phyloP scores from a whole-genome alignment of 2,888 invertebrate species.

The Mechanitis messenoides region DNA sequence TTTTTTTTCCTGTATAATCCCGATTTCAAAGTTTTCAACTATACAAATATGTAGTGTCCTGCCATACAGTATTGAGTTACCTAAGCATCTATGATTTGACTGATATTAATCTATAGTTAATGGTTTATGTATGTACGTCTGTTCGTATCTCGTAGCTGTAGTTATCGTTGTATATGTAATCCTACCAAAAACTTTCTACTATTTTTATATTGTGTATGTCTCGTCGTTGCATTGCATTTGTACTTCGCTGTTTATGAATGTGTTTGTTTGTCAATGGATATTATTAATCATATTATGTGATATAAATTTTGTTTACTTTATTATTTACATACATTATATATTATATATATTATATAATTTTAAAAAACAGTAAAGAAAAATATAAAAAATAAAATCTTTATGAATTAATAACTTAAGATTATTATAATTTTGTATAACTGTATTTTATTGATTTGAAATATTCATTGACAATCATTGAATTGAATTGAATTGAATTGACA shows the following conservation, averaged over 20 bases:
- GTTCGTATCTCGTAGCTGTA: slow-evolving; percentile 44
- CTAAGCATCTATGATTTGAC: slow-evolving; percentile 54
- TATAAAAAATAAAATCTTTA: background rate
- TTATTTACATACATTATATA: too few relatives aligned
- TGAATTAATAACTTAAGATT: background rate
- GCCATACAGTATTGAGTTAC: slow-evolving; percentile 41
- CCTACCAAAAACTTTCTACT: slow-evolving; percentile 61
- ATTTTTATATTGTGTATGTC: slow-evolving; percentile 50
- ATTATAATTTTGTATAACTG: background rate
- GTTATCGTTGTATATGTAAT: slow-evolving; percentile 37
- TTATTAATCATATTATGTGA: background rate
- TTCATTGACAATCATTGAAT: slow-evolving; percentile 16
- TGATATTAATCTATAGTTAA: slow-evolving; percentile 44
- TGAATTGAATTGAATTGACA: background rate
- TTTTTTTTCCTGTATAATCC: too few relatives aligned
- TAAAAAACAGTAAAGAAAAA: too few relatives aligned
- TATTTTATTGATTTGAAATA: background rate
- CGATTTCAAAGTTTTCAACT: too few relatives aligned
- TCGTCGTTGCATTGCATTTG: slow-evolving; percentile 18
- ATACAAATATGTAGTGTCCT: slow-evolving; percentile 27
- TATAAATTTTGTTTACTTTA: too few relatives aligned
- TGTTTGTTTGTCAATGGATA: slow-evolving; percentile 19
- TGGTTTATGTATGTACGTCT: slow-evolving; percentile 32
- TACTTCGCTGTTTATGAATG: slow-evolving; percentile 18
- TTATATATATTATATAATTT: too few relatives aligned